phyloP scores from a whole-genome alignment of 2,797 vertebrate genomes.

The Echiichthys vipera region DNA sequence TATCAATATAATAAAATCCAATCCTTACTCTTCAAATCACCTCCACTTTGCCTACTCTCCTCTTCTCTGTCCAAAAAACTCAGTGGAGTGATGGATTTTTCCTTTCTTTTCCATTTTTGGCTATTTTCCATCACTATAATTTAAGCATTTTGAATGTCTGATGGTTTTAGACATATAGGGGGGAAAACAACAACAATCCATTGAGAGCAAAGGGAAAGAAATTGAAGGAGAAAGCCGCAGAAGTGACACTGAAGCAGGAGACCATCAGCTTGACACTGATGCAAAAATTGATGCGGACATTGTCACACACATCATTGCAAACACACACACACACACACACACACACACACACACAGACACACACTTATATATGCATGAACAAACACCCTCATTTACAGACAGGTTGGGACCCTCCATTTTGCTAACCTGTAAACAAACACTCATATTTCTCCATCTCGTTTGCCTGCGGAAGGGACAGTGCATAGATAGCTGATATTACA shows the following conservation, averaged over 20 bases:
- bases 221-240: slow-evolving; percentile 28
- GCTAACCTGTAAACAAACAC: slow-evolving; percentile 67
- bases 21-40: slow-evolving; percentile 33
- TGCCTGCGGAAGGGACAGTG: slow-evolving; percentile 33
- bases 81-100: slow-evolving; percentile 15
- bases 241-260: slow-evolving; percentile 34
- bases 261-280: slow-evolving; percentile 61
- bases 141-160: slow-evolving; percentile 51
- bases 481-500: slow-evolving; percentile 60
- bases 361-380: slow-evolving; percentile 47
- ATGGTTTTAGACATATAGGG: slow-evolving; percentile 35
- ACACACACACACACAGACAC: slow-evolving; percentile 42
- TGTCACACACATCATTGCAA: slow-evolving; percentile 57
- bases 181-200: slow-evolving; percentile 52
- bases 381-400: slow-evolving; percentile 60
- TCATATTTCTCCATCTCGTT: slow-evolving; percentile 63
- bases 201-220: slow-evolving; percentile 39
- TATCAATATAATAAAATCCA: too few species aligned
- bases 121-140: slow-evolving; percentile 56
- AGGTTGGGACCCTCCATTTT: slow-evolving; percentile 61
- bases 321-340: slow-evolving; percentile 29
- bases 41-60: slow-evolving; percentile 17
- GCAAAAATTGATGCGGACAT: slow-evolving; percentile 50
- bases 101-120: slow-evolving; percentile 31
- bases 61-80: slow-evolving; percentile 29